phyloP scores from a whole-genome alignment of 2,888 invertebrate genomes.

The Trissoscelio sp. region DNA sequence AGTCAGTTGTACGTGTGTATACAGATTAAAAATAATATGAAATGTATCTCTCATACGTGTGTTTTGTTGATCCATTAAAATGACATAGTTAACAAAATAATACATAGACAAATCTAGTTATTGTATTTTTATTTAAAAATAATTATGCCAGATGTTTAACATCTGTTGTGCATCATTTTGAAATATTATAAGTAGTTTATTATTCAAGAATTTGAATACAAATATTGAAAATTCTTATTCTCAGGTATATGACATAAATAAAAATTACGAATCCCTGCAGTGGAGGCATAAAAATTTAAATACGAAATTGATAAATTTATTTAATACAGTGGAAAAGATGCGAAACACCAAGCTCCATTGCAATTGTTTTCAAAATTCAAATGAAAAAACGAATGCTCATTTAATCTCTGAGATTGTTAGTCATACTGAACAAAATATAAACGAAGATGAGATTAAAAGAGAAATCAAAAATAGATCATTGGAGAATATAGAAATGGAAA shows the following conservation, averaged over 20 bases:
- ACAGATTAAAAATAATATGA: not conserved
- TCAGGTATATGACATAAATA: conserved; percentile 76
- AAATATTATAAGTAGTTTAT: too few species aligned
- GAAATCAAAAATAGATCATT: not conserved
- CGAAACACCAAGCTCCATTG: conserved; percentile 5
- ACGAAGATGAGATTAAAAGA: not conserved
- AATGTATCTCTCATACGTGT: conserved; percentile 12
- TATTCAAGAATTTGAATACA: not conserved
- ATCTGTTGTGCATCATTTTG: too few species aligned
- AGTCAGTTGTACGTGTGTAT: not conserved
- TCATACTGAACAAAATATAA: conserved; percentile 2
- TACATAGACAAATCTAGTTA: too few species aligned
- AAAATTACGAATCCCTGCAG: conserved; percentile 68
- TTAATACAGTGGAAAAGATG: conserved; percentile 2
- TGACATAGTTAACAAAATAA: not conserved
- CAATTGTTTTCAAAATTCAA: not conserved
- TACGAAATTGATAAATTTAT: conserved; percentile 9
- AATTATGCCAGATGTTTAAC: too few species aligned
- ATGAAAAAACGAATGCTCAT: not conserved
- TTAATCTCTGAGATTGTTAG: not conserved
- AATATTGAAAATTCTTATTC: conserved; percentile 32
- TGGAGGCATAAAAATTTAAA: conserved; percentile 43
- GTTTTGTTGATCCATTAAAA: not conserved
- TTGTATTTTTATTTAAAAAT: too few species aligned
- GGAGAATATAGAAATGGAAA: not conserved